Evolutionary conservation across 1,140 invertebrate species (phyloP), one percentile per base, ranked within the genome.

Genomic region (Stegodyphus dumicola): DNA sequence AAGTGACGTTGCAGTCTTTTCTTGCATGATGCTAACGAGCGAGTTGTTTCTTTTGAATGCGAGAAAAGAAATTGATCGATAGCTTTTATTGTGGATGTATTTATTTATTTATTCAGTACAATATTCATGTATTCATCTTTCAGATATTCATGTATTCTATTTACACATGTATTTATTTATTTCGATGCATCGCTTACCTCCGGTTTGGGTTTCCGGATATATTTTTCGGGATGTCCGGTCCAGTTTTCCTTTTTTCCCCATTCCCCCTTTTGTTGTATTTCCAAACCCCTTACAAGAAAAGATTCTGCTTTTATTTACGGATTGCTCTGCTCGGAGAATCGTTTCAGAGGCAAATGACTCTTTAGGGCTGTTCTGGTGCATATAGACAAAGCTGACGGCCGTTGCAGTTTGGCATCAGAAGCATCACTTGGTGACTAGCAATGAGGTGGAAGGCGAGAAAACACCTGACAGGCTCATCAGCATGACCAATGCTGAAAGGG

Each of bases 81-180:
- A 76, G 71, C 64, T 85, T 85, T 85, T 85, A 85, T 85, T 85
- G 81, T 85, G 73, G 77, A 85, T 85, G 81, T 85, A 85, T 85
- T 85, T 85, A 85, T 85, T 85, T 85, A 85, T 85, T 85, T 85
- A 85, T 85, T 85, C 81, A 69, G 77, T 85, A 77, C 70, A 15
- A 65, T 85, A 85, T 85, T 85, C 81, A 85, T 85, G 66, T 85
- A 85, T 85, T 85, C 81, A 85, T 77, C 51, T 74, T 48, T 85
- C 74, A 85, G 64, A 53, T 85, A 85, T 85, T 85, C 81, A 85
- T 85, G 74, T 85, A 85, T 85, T 85, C 81, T 76, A 85, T 85
- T 85, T 85, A 85, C 81, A 76, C 81, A 85, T 85, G 81, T 85
- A 85, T 85, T 76, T 85, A 85, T 85, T 85, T 85, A 85, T 85